Evolutionary conservation across 2,113 vertebrate genomes (phyloP).

Genomic region (Oncorhynchus nerka): DNA sequence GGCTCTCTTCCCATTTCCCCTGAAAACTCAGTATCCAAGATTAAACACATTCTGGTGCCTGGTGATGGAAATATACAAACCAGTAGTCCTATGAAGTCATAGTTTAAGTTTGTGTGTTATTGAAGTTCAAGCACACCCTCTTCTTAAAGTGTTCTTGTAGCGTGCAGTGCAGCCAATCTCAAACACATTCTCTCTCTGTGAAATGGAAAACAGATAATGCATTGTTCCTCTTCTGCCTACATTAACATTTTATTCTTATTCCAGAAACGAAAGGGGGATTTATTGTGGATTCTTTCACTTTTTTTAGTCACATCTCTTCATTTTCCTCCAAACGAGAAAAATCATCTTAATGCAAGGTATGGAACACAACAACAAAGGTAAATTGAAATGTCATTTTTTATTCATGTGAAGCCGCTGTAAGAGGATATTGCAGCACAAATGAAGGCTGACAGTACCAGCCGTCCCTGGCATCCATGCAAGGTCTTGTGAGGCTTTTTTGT

Average conservation of each 20-base stretch:
- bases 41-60: not conserved
- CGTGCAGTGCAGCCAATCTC: conserved; percentile 7
- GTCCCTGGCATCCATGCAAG: conserved; percentile 18
- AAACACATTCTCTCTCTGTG: not conserved
- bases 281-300: not conserved
- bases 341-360: conserved; percentile 42
- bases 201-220: conserved; percentile 27
- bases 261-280: conserved; percentile 12
- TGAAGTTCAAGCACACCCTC: conserved; percentile 1
- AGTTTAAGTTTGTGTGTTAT: conserved; percentile 16
- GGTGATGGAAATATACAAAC: conserved; percentile 2
- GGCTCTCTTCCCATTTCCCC: too few relatives aligned
- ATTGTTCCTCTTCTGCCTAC: conserved; percentile 11
- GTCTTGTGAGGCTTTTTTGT: conserved; percentile 4
- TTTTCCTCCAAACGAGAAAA: conserved; percentile 27
- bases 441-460: conserved; percentile 33
- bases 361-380: conserved; percentile 41
- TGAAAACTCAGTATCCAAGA: not conserved
- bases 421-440: conserved; percentile 36
- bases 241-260: conserved; percentile 50
- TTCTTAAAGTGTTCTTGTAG: not conserved
- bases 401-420: conserved; percentile 31
- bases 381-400: conserved; percentile 60
- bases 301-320: conserved; percentile 17
- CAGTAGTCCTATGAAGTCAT: conserved; percentile 20